phyloP scores from a whole-genome alignment of 2,888 invertebrate genomes.

The Megastigmus dorsalis region DNA sequence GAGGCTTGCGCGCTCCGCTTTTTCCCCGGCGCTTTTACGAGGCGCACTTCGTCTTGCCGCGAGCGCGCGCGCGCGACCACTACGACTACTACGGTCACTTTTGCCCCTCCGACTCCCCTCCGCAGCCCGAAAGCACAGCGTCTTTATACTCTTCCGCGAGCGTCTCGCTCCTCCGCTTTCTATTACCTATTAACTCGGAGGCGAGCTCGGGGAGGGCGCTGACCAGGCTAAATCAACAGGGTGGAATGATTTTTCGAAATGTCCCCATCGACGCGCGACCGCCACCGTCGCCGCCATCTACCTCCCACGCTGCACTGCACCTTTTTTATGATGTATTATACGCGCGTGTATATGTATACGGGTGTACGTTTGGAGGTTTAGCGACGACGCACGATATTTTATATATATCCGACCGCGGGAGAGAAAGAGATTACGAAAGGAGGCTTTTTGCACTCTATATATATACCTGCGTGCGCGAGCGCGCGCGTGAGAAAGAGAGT shows the following conservation, averaged over 20 bases:
- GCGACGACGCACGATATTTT: not conserved
- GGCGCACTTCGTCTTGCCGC: slow-evolving; percentile 22
- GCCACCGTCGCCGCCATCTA: not conserved
- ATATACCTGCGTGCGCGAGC: not conserved
- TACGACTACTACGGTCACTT: not conserved
- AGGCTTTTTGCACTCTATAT: not conserved
- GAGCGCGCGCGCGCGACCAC: not conserved
- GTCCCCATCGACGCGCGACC: not conserved
- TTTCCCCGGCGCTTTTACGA: slow-evolving; percentile 37
- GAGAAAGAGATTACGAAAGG: not conserved
- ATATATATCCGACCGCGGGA: too few species aligned
- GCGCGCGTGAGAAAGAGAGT: too few species aligned
- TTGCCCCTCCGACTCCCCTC: not conserved
- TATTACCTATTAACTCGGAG: not conserved
- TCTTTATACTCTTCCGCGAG: not conserved
- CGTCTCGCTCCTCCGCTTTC: not conserved
- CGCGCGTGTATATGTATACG: too few species aligned
- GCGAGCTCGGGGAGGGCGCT: too few species aligned
- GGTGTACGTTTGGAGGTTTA: not conserved
- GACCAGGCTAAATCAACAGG: slow-evolving; percentile 24
- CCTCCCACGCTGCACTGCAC: not conserved
- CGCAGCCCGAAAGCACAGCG: not conserved
- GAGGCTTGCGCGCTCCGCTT: not conserved
- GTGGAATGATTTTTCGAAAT: not conserved
- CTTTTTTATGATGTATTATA: not conserved